Conservation (phyloP, 2,888 invertebrate species). For the Meliscaeva auricollis region DNA sequence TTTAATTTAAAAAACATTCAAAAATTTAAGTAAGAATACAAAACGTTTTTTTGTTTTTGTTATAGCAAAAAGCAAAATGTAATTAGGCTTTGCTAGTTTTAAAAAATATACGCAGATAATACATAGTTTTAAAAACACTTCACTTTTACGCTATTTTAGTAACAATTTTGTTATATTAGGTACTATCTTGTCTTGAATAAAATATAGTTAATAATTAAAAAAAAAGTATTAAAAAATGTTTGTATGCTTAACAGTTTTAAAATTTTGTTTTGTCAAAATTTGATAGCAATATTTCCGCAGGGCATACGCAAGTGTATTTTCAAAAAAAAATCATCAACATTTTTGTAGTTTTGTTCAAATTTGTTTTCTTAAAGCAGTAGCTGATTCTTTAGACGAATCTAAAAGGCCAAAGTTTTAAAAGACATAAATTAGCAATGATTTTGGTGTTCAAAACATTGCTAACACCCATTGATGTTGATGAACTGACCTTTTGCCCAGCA, state of each 20-base stretch:
- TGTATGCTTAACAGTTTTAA: conserved; percentile 8
- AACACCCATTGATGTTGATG: conserved; percentile 81
- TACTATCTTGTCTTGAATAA: conserved; percentile 29
- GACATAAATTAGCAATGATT: conserved; percentile 79
- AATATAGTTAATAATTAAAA: conserved; percentile 40
- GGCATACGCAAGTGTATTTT: conserved; percentile 42
- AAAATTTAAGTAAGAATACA: conserved; percentile 37
- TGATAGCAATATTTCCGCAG: conserved; percentile 35
- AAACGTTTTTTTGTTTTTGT: conserved; percentile 22
- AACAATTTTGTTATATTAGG: conserved; percentile 25
- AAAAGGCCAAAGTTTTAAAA: conserved; percentile 73
- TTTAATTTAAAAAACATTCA: conserved; percentile 49
- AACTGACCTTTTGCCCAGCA: conserved; percentile 86
- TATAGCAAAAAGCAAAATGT: conserved; percentile 61
- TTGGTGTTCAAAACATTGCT: conserved; percentile 82
- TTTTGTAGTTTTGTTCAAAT: conserved; percentile 62
- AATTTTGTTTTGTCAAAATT: background rate
- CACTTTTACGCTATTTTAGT: conserved; percentile 45
- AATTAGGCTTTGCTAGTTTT: conserved; percentile 25
- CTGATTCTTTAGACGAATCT: conserved; percentile 66
- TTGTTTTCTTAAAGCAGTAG: conserved; percentile 66
- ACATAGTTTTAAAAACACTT: conserved; percentile 22
- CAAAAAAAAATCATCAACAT: conserved; percentile 68
- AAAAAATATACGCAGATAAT: conserved; percentile 14
- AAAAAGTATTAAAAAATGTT: conserved; percentile 29